Percentiles rank a stretch among this genome's conserved stretches.
Evolutionary conservation across 2,888 invertebrate species (phyloP).

Genomic region (Dexiosoma caninum): DNA sequence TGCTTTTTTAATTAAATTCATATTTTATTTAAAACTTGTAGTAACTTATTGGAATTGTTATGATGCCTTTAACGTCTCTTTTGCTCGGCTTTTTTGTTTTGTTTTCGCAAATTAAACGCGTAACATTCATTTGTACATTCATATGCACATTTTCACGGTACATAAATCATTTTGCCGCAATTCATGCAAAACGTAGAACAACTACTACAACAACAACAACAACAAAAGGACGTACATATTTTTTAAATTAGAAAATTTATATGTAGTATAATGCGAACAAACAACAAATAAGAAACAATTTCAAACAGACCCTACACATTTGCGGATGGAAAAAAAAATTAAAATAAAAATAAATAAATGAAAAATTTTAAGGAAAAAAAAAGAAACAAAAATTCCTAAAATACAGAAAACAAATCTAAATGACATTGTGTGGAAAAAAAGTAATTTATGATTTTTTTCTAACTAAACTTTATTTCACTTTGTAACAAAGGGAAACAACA

Average conservation of each 20-base stretch:
- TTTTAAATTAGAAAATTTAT: conserved; percentile 62
- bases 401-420: conserved; percentile 36
- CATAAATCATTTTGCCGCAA: conserved; percentile 77
- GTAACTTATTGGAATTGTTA: background rate
- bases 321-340: conserved; percentile 57
- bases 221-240: conserved; percentile 41
- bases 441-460: conserved; percentile 61
- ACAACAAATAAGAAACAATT: conserved; percentile 60
- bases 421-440: conserved; percentile 65
- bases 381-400: conserved; percentile 60
- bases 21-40: background rate
- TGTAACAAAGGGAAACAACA: conserved; percentile 44
- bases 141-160: conserved; percentile 70
- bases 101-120: conserved; percentile 32
- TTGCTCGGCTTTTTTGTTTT: background rate
- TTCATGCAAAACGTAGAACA: conserved; percentile 63
- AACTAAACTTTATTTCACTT: conserved; percentile 70
- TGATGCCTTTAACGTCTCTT: background rate
- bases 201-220: conserved; percentile 54
- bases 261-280: background rate
- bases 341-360: conserved; percentile 58
- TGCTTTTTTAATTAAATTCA: conserved; percentile 13
- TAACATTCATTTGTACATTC: conserved; percentile 39
- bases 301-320: conserved; percentile 54
- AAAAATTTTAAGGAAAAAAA: conserved; percentile 49